These are phyloP conservation scores for Sylvicola fuscatus DNA, from an alignment of 2,888 invertebrate genomes.

Conservation along the genomic window DNA sequence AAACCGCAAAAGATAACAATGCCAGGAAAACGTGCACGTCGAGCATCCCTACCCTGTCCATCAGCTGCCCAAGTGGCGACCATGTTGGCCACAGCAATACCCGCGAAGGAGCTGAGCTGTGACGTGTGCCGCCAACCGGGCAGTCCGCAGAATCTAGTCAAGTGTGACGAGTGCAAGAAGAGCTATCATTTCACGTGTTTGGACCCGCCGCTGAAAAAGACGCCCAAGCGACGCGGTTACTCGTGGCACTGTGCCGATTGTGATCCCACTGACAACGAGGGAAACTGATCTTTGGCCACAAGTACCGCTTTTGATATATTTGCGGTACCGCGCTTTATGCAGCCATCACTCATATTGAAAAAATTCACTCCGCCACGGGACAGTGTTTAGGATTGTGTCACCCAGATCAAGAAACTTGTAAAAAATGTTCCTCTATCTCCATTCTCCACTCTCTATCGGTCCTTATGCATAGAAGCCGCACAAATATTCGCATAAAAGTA, in stretches of 20 bases:
- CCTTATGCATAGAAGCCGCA: no score
- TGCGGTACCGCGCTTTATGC: background rate
- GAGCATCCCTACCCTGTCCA: background rate
- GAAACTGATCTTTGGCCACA: background rate
- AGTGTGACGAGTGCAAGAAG: slow-evolving; percentile 75
- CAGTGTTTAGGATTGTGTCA: no score
- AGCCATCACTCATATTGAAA: background rate
- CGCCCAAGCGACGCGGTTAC: slow-evolving; percentile 83
- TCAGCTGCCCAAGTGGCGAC: background rate
- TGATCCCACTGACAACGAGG: slow-evolving; percentile 48
- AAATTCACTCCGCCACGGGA: no score
- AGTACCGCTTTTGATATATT: background rate
- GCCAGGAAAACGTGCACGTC: background rate
- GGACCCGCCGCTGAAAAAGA: slow-evolving; percentile 83
- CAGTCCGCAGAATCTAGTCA: slow-evolving; percentile 16
- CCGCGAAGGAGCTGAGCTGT: slow-evolving; percentile 4
- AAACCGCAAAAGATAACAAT: no score
- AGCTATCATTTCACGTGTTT: slow-evolving; percentile 85
- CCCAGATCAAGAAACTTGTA: no score
- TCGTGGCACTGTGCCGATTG: slow-evolving; percentile 94
- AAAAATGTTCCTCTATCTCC: no score
- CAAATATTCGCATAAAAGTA: no score
- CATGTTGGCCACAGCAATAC: slow-evolving; percentile 2
- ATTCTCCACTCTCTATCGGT: no score
- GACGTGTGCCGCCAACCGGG: slow-evolving; percentile 16